Base-by-base conservation (phyloP, 2,888 invertebrate species). In the Erpobdella octoculata region DNA sequence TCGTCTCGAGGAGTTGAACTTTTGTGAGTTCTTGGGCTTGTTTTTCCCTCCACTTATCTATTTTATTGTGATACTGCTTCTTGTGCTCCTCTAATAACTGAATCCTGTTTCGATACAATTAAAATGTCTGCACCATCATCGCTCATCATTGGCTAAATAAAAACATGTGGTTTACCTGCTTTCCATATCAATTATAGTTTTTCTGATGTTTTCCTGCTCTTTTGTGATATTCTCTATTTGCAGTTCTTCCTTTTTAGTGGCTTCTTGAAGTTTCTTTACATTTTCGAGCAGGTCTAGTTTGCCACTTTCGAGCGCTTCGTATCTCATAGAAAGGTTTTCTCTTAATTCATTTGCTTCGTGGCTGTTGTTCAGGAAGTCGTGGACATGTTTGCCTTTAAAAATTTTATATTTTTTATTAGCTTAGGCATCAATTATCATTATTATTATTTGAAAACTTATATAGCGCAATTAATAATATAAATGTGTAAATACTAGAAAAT, bases 161-260 rank as follows among this genome's bases (percentile, higher is more conserved):
- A 21, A 53, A 53, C 28, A 21, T 25, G 53, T 6, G 6, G 6
- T 25, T 12, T 53, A 53, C 53, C n/a, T 53, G 8, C 28, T 28
- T 53, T 53, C 53, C 21, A 53, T 21, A 53, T 53, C 28, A 25
- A 8, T 53, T 5, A 53, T 53, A 28, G 28, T 25, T 1, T 53
- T 28, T 53, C 21, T 53, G 8, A 53, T 53, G 21, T 53, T 53
- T 53, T 53, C 21, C 53, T 53, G 53, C n/a, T 53, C 53, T 53
- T 53, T 53, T 53, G 53, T 53, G 21, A 53, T 53, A 53, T 53
- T 53, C 28, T 53, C 53, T 8, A 53, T 53, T 28, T 53, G 53
- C 15, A 53, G n/a, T 53, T 53, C 53, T 15, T 53, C 28, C 5
- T 9, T 53, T 53, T 53, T 53, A 15, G 28, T 53, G 21, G 53